Base-by-base conservation (phyloP, 2,113 vertebrate species). In the Helogale parvula region DNA sequence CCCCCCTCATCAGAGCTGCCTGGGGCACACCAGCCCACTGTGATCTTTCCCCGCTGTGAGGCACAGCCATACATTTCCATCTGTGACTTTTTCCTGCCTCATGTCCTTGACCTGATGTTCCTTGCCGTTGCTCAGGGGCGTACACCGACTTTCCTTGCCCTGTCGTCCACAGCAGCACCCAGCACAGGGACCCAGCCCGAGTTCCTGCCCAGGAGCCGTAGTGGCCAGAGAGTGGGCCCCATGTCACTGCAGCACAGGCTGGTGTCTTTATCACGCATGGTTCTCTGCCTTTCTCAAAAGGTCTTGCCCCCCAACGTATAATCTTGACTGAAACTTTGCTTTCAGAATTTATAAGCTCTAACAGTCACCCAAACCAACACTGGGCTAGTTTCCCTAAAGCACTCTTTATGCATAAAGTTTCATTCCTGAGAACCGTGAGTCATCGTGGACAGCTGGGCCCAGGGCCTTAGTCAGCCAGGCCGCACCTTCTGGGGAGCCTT, bases 361-460 rank as follows among this genome's bases (percentile, higher is more conserved):
- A 23, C 68, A 88, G 16, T 95, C 76, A 92, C 35, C 93, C 54
- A 68, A 23, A 14, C 77, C 65, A 79, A 47, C 84, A 84, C 52
- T 38, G 19, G 52, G 45, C 74, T 87, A 15, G 33, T 92, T 97
- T 97, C 92, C 79, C 16, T 54, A 93, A 92, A 89, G n/a, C 38
- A 68, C 21, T 74, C 65, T 95, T 91, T 38, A 72, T 95, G 14
- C 33, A 35, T 96, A 33, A 88, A 83, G 47, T 86, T 96, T 93
- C 47, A 66, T 96, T 96, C 81, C 81, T 88, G 14, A 93, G 57
- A 96, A 93, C 65, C 9, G 14, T 94, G 90, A 87, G 57, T 93
- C 88, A 94, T n/a, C 50, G 27, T 25, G 45, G 47, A 90, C 69
- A 92, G 63, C 9, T 83, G 52, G 72, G 77, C n/a, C 60, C 33